Base-by-base conservation (phyloP, 2,888 invertebrate species). In the Bibio marci region DNA sequence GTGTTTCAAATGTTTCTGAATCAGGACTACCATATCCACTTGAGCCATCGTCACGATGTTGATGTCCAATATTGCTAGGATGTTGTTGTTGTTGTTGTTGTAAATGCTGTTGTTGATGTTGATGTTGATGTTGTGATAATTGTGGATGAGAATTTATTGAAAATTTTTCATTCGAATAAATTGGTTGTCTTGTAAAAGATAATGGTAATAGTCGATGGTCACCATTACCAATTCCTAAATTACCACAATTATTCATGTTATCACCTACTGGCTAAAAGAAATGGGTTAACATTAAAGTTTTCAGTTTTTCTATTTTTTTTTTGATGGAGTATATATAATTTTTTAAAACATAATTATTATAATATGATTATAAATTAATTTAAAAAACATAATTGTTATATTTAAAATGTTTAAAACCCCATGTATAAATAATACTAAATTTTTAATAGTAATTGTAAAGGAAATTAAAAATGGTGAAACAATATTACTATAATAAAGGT, bases 1-100 rank as follows among this genome's bases (percentile, higher is more conserved):
- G 49, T 39, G 57, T 50, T 41, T 69, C 69, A 50, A 67, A 66
- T 27, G 73, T 74, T 49, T 75, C 74, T 12, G 76, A 75, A 58
- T 78, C 77, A 22, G 81, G 80, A 60, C 80, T 80, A 50, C 80
- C 80, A 63, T 81, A 81, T 3, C 81, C 81, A 57, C 79, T 80
- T 52, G 79, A 79, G 18, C 77, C 76, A 57, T 80, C 81, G 51
- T 80, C 80, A 25, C 61, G 51, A 41, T 48, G 52, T 19, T 33
- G 33, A 33, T 33, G 33, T 18, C 33, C 33, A 5, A 33, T 18
- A 19, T 33, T 33, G 19, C 33, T 33, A 7, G 33, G 33, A 61
- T 63, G 2, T 59, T 65, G 27, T 26, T 26, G 35, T 35, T 35
- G 2, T 35, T 38, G 38, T 26, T 25, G 14, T 25, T 26, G 33